A percentile compares a stretch with the other conserved stretches of the same genome.
Conservation (phyloP, 1,140 invertebrate species). For the Brachionus rubens region DNA sequence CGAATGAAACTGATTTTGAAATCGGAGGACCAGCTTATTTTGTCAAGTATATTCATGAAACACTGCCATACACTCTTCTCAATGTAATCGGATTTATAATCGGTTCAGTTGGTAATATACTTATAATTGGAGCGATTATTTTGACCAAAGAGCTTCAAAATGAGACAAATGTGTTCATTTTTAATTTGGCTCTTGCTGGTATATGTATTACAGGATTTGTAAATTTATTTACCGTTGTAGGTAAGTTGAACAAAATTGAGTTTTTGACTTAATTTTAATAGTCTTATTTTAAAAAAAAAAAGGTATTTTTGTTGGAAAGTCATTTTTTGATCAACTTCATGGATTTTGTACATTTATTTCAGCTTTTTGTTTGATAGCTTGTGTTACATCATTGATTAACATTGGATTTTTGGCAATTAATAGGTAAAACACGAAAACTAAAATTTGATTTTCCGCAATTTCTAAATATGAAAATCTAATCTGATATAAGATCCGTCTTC, state of each 20-base stretch:
- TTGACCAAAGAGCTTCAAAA: conserved; percentile 35
- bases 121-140: conserved; percentile 38
- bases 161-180: conserved; percentile 42
- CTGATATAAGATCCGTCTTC: too few species aligned
- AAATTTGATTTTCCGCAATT: background rate
- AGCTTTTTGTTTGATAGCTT: conserved; percentile 39
- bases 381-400: conserved; percentile 41
- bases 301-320: conserved; percentile 14
- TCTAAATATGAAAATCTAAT: too few species aligned
- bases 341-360: background rate
- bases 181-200: conserved; percentile 46
- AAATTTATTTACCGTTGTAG: conserved; percentile 45
- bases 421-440: conserved; percentile 30
- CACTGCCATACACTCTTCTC: background rate
- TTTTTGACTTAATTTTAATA: background rate
- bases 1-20: too few species aligned
- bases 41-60: background rate
- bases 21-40: too few species aligned
- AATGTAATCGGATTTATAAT: background rate
- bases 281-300: background rate
- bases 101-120: background rate
- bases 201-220: conserved; percentile 43
- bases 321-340: background rate
- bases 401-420: conserved; percentile 48
- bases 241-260: conserved; percentile 5